phyloP scores from a whole-genome alignment of 2,888 invertebrate species.

The Argyra leucocephala region DNA sequence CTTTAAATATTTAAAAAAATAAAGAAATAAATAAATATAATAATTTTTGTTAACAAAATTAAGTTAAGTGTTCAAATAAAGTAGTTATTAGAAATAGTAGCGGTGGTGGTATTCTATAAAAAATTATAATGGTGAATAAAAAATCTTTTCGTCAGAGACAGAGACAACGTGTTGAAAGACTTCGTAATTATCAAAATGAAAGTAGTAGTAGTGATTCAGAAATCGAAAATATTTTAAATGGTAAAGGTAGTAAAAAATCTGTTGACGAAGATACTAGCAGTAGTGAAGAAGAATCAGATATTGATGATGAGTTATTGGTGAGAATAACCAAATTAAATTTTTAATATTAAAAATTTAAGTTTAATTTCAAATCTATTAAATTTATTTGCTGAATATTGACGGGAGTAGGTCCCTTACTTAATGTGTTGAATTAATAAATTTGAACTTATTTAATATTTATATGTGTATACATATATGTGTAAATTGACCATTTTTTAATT shows the following conservation, averaged over 20 bases:
- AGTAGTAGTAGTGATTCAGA: conserved; percentile 10
- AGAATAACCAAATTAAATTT: neutral
- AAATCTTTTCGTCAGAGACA: conserved; percentile 7
- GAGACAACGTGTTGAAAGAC: conserved; percentile 7
- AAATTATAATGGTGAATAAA: neutral
- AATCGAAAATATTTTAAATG: conserved; percentile 10
- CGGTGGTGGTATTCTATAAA: neutral
- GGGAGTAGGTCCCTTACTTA: too few relatives aligned
- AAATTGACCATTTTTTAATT: too few relatives aligned
- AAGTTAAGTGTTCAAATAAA: too few relatives aligned
- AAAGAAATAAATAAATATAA: too few relatives aligned
- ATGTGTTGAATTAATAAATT: too few relatives aligned
- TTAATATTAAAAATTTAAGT: too few relatives aligned
- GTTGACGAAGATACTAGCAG: neutral
- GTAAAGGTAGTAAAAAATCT: neutral
- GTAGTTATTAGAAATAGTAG: too few relatives aligned
- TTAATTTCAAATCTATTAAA: neutral
- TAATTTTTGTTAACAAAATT: too few relatives aligned
- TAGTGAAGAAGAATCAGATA: conserved; percentile 5
- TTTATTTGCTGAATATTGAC: too few relatives aligned
- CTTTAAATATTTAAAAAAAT: too few relatives aligned
- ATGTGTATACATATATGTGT: too few relatives aligned
- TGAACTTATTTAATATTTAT: too few relatives aligned
- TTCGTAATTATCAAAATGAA: neutral
- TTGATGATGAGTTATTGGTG: neutral